Evolutionary conservation across 2,113 vertebrate genomes (phyloP).

Genomic region (Amia ocellicauda): DNA sequence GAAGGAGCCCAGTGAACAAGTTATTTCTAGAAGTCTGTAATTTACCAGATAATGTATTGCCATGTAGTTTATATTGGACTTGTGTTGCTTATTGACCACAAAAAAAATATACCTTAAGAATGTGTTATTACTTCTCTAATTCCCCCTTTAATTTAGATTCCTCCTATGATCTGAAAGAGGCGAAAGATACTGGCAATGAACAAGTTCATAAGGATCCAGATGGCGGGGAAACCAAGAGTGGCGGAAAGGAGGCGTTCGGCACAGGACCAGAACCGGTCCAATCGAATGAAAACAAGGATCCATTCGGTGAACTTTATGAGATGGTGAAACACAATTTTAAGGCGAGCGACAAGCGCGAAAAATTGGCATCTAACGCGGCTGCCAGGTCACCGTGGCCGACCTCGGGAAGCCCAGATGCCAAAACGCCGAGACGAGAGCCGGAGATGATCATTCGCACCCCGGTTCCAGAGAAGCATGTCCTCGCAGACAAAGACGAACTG

Average conservation of each 20-base stretch:
- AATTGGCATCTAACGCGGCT: not conserved
- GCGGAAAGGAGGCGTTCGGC: conserved; percentile 31
- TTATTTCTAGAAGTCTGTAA: no score
- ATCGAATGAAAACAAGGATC: conserved; percentile 41
- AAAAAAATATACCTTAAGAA: no score
- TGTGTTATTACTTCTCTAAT: no score
- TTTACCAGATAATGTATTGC: no score
- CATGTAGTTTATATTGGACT: no score
- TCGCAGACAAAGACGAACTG: not conserved
- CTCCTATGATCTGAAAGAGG: conserved; percentile 58
- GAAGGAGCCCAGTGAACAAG: no score
- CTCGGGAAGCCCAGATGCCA: conserved; percentile 30
- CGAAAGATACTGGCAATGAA: conserved; percentile 47
- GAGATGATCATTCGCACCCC: conserved; percentile 24
- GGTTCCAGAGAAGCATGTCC: conserved; percentile 21
- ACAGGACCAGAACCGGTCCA: conserved; percentile 31
- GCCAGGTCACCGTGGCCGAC: conserved; percentile 50
- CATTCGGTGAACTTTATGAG: conserved; percentile 75
- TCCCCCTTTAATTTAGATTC: no score
- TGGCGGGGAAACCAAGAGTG: conserved; percentile 18
- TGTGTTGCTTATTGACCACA: no score
- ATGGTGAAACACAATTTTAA: conserved; percentile 66
- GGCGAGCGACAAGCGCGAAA: not conserved
- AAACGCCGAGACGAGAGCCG: conserved; percentile 25
- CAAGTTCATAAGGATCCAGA: conserved; percentile 45